Evolutionary conservation across 2,888 invertebrate species (phyloP).

Genomic region (Drosophila gaucha): DNA sequence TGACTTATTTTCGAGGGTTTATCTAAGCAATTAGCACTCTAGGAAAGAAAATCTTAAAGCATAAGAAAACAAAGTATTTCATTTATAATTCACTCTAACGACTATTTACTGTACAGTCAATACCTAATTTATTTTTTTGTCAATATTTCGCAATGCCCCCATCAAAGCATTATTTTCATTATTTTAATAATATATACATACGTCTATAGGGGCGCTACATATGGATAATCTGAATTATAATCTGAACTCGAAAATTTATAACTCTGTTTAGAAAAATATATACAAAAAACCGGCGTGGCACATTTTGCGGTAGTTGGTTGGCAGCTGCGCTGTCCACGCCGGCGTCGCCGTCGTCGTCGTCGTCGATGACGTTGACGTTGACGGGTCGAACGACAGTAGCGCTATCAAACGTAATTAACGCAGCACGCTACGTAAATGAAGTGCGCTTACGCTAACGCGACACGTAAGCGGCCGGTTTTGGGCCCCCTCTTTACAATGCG

Average conservation of each 20-base stretch:
- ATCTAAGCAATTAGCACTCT: neutral
- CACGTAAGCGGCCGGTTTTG: slow-evolving; percentile 68
- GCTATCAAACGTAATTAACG: slow-evolving; percentile 56
- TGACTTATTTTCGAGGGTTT: neutral
- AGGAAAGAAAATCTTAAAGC: no score
- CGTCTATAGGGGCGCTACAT: neutral
- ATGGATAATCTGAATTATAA: neutral
- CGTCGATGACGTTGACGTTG: slow-evolving; percentile 12
- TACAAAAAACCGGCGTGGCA: slow-evolving; percentile 64
- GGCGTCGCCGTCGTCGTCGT: slow-evolving; percentile 14
- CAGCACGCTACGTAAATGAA: slow-evolving; percentile 58
- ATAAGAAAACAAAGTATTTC: no score
- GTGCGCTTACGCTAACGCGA: slow-evolving; percentile 50
- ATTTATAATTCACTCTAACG: no score
- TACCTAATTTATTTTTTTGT: neutral
- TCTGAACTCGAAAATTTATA: neutral
- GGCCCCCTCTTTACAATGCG: slow-evolving; percentile 9
- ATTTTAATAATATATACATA: neutral
- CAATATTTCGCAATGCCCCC: neutral
- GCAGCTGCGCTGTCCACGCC: neutral
- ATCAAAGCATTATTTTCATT: no score
- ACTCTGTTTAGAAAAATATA: slow-evolving; percentile 3
- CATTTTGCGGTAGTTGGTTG: slow-evolving; percentile 16
- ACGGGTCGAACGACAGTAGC: slow-evolving; percentile 30
- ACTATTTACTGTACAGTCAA: neutral